phyloP scores from a whole-genome alignment of 2,888 invertebrate genomes.

The Campoplex capitator region DNA sequence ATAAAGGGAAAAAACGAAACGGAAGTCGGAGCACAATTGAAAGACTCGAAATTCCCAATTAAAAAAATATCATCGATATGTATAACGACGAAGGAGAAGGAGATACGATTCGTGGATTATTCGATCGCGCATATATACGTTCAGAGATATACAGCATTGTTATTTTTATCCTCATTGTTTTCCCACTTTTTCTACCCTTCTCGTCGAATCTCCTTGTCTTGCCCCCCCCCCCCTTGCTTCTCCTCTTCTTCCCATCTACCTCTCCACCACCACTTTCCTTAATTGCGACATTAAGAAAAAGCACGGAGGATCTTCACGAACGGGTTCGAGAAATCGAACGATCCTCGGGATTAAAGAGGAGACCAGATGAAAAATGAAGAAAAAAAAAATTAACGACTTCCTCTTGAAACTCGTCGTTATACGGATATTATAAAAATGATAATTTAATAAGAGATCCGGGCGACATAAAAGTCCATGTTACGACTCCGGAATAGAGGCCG shows the following conservation, averaged over 20 bases:
- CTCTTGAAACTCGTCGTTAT: constrained; percentile 20
- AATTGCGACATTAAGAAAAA: constrained; percentile 56
- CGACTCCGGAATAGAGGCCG: constrained; percentile 6
- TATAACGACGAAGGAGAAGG: background rate
- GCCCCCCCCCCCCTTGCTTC: background rate
- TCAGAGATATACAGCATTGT: constrained; percentile 12
- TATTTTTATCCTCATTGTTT: constrained; percentile 30
- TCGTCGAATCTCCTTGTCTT: background rate
- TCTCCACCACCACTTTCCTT: constrained; percentile 11
- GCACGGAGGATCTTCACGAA: background rate
- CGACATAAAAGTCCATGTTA: constrained; percentile 31
- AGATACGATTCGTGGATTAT: constrained; percentile 26
- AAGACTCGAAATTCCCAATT: constrained; percentile 49
- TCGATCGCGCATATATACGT: constrained; percentile 24
- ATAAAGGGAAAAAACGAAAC: constrained; percentile 28
- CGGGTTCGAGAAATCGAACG: constrained; percentile 25
- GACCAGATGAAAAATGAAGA: background rate
- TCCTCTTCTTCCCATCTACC: background rate
- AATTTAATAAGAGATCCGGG: constrained; percentile 26
- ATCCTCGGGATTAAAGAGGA: constrained; percentile 12
- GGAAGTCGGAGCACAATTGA: constrained; percentile 44
- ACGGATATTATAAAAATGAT: constrained; percentile 36
- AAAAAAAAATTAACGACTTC: constrained; percentile 47
- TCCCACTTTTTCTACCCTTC: background rate
- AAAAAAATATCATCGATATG: constrained; percentile 37